phyloP scores from a whole-genome alignment of 2,797 vertebrate genomes.

The Thalassophryne amazonica region DNA sequence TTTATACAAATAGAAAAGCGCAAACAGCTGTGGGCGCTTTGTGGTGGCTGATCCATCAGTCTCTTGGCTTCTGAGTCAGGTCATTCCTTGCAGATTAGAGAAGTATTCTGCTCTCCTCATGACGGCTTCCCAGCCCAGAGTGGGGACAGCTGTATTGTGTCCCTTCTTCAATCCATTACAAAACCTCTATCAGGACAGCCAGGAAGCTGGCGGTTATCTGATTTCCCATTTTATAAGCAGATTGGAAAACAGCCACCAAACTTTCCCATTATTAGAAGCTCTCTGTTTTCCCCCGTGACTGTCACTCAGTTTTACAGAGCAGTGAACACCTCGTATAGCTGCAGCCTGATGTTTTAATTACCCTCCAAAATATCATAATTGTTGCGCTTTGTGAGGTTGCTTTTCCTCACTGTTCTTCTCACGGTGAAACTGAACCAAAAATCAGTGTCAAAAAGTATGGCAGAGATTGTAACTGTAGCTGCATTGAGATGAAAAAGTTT shows the following conservation, averaged over 20 bases:
- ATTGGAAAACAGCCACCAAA: slow-evolving; percentile 36
- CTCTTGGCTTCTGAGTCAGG: slow-evolving; percentile 5
- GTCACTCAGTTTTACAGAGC: background rate
- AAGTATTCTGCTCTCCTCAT: slow-evolving; percentile 5
- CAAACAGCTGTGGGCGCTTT: background rate
- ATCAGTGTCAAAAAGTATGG: too few species aligned
- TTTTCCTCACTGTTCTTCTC: too few species aligned
- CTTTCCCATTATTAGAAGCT: slow-evolving; percentile 33
- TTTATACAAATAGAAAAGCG: slow-evolving; percentile 14
- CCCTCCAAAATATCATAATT: slow-evolving; percentile 34
- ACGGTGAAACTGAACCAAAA: too few species aligned
- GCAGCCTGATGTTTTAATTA: slow-evolving; percentile 26
- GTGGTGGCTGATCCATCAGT: background rate
- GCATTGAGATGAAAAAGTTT: too few species aligned
- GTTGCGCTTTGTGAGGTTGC: slow-evolving; percentile 42
- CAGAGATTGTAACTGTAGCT: too few species aligned
- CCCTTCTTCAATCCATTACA: slow-evolving; percentile 59
- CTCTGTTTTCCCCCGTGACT: background rate
- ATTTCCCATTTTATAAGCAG: slow-evolving; percentile 47
- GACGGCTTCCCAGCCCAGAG: slow-evolving; percentile 36
- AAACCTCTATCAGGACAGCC: slow-evolving; percentile 27
- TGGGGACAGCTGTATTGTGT: slow-evolving; percentile 47
- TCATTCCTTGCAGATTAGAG: background rate
- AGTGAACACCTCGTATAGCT: slow-evolving; percentile 3
- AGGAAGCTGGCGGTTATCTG: slow-evolving; percentile 59